Base-by-base conservation (phyloP, 1,140 invertebrate genomes). In the Pseudomyrmex cubaensis region DNA sequence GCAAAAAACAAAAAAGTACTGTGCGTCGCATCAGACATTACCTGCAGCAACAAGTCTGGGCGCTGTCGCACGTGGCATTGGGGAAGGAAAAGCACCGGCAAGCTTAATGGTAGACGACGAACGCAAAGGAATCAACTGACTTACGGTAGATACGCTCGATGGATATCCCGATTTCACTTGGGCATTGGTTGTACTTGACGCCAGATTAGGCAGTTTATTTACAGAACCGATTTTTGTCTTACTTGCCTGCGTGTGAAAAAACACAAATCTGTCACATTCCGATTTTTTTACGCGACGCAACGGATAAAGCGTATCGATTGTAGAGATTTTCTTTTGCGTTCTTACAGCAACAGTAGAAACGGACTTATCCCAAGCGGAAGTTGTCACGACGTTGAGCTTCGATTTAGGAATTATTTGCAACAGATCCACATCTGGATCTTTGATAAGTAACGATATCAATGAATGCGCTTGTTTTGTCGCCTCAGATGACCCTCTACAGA, bases 341-440 rank as follows among this genome's bases (percentile, higher is more conserved):
- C 92, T 87, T 91, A 94, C 93, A 72, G 92, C 89, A 78, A 90
- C 83, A 85, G 93, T 89, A 10, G 92, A 85, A 63, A 93, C 92
- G 20, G 95, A 94, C 92, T 96, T 96, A 84, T 96, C 95, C 95
- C 95, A 96, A 25, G 95, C 93, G 22, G 95, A 94, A 9, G 94
- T 93, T 5, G 93, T 90, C 2, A 92, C 86, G 35, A 94, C 91
- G 1, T 95, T 92, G 83, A 95, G 95, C 80, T 96, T 96, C 22
- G 95, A 95, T 93, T 97, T 95, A 85, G 97, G 96, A 88, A 99
- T 93, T 94, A 99, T 96, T 93, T 98, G 97, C 83, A 96, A 93
- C 85, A 99, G 97, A 92, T 99, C 98, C 8, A 97, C 97, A 82
- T 99, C 98, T 5, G 98, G 97, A 95, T 99, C 98, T 93, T 98